phyloP scores from a whole-genome alignment of 2,888 invertebrate species.

The Pyrocoelia pectoralis region DNA sequence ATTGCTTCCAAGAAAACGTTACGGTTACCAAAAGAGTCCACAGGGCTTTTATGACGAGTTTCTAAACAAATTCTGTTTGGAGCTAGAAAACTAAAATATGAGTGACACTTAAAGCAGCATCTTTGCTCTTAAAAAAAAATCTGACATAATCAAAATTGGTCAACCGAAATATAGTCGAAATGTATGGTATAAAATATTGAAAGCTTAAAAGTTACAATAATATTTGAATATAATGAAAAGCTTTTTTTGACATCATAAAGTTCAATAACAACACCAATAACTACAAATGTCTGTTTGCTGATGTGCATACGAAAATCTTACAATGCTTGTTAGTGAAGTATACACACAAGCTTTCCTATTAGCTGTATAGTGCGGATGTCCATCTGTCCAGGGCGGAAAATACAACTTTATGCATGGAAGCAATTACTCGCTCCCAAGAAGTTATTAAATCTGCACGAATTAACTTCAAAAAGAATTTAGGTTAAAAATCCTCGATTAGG shows the following conservation, averaged over 20 bases:
- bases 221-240: not conserved
- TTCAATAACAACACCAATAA: slow-evolving; percentile 45
- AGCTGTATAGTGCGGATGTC: slow-evolving; percentile 41
- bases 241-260: slow-evolving; percentile 26
- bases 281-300: slow-evolving; percentile 44
- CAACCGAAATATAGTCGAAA: too few species aligned
- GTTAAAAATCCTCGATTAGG: not conserved
- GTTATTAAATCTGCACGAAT: not conserved
- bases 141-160: too few species aligned
- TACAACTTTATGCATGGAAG: not conserved
- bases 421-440: not conserved
- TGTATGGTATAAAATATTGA: too few species aligned
- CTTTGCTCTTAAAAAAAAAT: too few species aligned
- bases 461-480: not conserved
- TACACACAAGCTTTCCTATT: slow-evolving; percentile 46
- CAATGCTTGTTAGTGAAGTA: slow-evolving; percentile 42
- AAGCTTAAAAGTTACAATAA: too few species aligned
- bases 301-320: slow-evolving; percentile 37
- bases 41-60: too few species aligned
- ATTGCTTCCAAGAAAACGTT: too few species aligned
- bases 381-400: slow-evolving; percentile 34
- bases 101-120: too few species aligned
- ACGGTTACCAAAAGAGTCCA: too few species aligned
- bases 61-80: too few species aligned
- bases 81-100: too few species aligned